A percentile compares a stretch with the other conserved stretches of the same genome.
Evolutionary conservation across 2,888 invertebrate species (phyloP).

Genomic region (Phyllotreta cruciferae): DNA sequence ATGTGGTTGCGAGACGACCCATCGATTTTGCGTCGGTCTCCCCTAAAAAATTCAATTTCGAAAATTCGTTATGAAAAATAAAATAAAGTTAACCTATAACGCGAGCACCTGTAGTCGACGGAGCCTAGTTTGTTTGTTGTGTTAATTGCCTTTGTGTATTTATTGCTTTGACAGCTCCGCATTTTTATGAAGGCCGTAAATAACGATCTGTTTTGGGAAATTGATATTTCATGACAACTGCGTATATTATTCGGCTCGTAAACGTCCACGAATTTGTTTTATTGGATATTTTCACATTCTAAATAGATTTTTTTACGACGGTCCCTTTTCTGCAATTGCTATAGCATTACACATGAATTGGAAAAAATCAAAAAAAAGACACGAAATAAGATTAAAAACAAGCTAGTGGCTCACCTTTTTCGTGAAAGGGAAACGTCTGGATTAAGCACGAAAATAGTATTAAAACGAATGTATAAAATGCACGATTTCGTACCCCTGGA

Average conservation of each 20-base stretch:
- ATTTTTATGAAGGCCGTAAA: slow-evolving; percentile 46
- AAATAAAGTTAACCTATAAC: slow-evolving; percentile 35
- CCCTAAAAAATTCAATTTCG: slow-evolving; percentile 31
- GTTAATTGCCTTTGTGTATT: slow-evolving; percentile 53
- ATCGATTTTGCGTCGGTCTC: slow-evolving; percentile 21
- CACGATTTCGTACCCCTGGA: too few relatives aligned
- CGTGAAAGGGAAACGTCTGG: too few relatives aligned
- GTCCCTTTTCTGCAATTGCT: too few relatives aligned
- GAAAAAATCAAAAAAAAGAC: too few relatives aligned
- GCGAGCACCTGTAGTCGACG: slow-evolving; percentile 40
- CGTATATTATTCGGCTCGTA: slow-evolving; percentile 35
- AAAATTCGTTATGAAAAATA: slow-evolving; percentile 23
- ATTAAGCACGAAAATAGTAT: too few relatives aligned
- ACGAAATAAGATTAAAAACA: too few relatives aligned
- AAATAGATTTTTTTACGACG: neutral
- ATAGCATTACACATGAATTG: too few relatives aligned
- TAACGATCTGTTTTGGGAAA: slow-evolving; percentile 35
- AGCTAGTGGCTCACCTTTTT: too few relatives aligned
- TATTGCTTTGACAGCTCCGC: slow-evolving; percentile 49
- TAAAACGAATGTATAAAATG: too few relatives aligned
- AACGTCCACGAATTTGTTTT: slow-evolving; percentile 33
- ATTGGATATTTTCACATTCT: slow-evolving; percentile 28
- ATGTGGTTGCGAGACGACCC: neutral
- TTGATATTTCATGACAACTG: slow-evolving; percentile 37
- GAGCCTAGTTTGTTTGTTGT: slow-evolving; percentile 49